Evolutionary conservation across 2,113 vertebrate species (phyloP).

Genomic region (Madoqua kirkii): DNA sequence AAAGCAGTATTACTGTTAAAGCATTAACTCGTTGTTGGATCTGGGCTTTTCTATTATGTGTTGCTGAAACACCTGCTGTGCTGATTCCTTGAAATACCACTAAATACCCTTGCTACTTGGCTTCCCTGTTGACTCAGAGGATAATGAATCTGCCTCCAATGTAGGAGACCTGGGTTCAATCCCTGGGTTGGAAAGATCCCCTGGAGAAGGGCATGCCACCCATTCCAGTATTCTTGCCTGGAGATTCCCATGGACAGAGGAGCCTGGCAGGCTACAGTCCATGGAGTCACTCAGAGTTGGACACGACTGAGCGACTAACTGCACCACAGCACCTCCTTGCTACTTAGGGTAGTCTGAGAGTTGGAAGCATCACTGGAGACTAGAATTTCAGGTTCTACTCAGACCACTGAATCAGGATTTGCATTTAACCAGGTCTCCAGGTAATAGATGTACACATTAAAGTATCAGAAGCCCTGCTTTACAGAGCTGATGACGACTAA

Average conservation of each 20-base stretch:
- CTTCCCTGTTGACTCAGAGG: neutral
- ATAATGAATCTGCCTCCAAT: neutral
- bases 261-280: neutral
- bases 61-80: neutral
- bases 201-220: neutral
- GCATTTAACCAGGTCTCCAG: neutral
- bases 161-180: neutral
- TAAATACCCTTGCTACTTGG: neutral
- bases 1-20: neutral
- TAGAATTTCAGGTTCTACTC: neutral
- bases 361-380: neutral
- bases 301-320: fast-evolving
- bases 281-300: neutral
- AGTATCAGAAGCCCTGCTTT: neutral
- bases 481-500: neutral
- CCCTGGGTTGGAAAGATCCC: neutral
- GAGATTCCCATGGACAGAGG: neutral
- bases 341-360: neutral
- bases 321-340: no score
- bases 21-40: neutral
- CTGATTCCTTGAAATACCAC: neutral
- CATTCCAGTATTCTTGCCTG: neutral
- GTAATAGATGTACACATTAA: no score
- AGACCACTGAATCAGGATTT: neutral
- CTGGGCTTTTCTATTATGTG: neutral